Percentiles rank a stretch among this genome's conserved stretches.
Evolutionary conservation across 2,888 invertebrate species (phyloP).

Genomic region (Thecocarcelia acutangulata): DNA sequence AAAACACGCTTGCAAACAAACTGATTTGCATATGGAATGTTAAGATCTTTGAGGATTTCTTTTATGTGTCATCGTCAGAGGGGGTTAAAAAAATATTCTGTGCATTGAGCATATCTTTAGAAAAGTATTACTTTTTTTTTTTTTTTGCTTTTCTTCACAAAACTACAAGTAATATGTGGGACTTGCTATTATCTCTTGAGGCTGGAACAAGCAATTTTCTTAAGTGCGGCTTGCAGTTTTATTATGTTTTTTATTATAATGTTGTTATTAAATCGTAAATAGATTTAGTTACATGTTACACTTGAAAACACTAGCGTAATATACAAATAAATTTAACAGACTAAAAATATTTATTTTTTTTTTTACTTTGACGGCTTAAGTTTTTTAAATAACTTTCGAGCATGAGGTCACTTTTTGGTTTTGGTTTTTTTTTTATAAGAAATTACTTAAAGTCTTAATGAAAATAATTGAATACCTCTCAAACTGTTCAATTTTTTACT

Average conservation of each 20-base stretch:
- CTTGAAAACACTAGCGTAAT: no score
- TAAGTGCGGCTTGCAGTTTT: conserved; percentile 60
- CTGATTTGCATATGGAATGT: conserved; percentile 65
- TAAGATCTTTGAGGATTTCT: conserved; percentile 40
- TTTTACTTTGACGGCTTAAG: no score
- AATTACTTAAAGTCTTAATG: no score
- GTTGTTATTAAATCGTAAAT: conserved; percentile 39
- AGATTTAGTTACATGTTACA: neutral
- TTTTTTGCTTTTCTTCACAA: neutral
- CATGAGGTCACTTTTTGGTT: no score
- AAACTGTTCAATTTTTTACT: no score
- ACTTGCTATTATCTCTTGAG: neutral
- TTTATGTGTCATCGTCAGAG: conserved; percentile 29
- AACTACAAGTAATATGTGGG: conserved; percentile 7
- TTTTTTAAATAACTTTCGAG: no score
- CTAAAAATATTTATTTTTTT: no score
- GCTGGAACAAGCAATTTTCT: conserved; percentile 56
- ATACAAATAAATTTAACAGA: no score
- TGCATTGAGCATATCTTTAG: conserved; percentile 35
- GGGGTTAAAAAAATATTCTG: neutral
- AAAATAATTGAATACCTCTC: no score
- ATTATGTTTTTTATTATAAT: conserved; percentile 6
- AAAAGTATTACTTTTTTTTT: conserved; percentile 2
- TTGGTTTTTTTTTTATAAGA: no score
- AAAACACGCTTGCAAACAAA: conserved; percentile 42